A percentile compares a stretch with the other conserved stretches of the same genome.
phyloP scores from a whole-genome alignment of 2,888 invertebrate species.

The Molanna angustata region DNA sequence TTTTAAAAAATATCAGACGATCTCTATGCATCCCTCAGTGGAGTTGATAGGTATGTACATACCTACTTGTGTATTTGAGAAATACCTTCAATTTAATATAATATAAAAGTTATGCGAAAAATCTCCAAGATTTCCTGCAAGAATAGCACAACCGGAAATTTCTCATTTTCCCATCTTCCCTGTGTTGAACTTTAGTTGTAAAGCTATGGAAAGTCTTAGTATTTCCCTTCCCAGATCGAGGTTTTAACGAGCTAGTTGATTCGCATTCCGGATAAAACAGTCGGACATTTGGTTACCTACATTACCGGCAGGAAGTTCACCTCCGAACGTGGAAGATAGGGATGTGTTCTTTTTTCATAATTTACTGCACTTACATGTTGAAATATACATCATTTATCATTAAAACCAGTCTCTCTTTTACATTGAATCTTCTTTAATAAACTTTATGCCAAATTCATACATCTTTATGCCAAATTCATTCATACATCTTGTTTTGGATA shows the following conservation, averaged over 20 bases:
- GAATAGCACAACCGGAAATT: conserved; percentile 3
- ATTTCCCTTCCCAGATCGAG: not conserved
- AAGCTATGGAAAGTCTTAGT: not conserved
- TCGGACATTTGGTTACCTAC: conserved; percentile 23
- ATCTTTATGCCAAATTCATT: too few species aligned
- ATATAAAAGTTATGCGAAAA: too few species aligned
- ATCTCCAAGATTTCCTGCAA: conserved; percentile 2
- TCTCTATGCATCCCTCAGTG: too few species aligned
- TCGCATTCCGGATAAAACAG: conserved; percentile 16
- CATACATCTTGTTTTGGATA: too few species aligned
- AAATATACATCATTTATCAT: too few species aligned
- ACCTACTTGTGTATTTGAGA: too few species aligned
- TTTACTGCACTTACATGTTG: not conserved
- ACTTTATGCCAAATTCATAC: too few species aligned
- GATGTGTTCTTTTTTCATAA: not conserved
- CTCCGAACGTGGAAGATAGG: not conserved
- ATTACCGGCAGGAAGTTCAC: conserved; percentile 23
- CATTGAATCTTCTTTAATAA: too few species aligned
- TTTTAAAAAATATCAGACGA: too few species aligned
- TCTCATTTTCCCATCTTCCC: conserved; percentile 9
- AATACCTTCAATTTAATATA: too few species aligned
- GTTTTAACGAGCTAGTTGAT: conserved; percentile 20
- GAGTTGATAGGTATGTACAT: too few species aligned
- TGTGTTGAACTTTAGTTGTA: not conserved
- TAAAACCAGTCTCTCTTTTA: too few species aligned